Evolutionary conservation across 2,797 vertebrate genomes (phyloP), one percentile per base, ranked within the genome.

Genomic region (Thamnophis elegans): DNA sequence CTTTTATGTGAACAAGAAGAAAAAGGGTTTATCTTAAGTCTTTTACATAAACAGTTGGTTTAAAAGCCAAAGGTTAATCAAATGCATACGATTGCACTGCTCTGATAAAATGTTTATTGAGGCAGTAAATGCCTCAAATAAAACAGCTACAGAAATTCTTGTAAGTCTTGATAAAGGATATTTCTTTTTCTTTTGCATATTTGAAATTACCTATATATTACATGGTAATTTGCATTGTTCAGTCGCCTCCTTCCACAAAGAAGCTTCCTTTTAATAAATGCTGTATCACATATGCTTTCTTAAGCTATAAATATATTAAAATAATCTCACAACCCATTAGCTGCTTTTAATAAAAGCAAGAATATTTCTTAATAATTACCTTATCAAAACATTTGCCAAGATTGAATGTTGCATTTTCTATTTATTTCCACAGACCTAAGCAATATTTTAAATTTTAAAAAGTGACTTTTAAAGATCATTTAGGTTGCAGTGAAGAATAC

Each of bases 41-140:
- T 91, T 92, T 95, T 87, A 94, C 92, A 93, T 86, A 13, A 93
- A 93, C 58, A 94, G 88, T 91, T 85, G 25, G 93, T 82, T 89
- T 94, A 62, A 85, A 89, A 92, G 59, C 47, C 53, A 89, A 36
- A 89, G 91, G 91, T 92, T 92, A 94, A 88, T 90, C 54, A 92
- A 92, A 85, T 92, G 87, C 88, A 91, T 92, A 91, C 59, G 22
- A 60, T 62, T 92, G 56, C 59, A 88, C 3, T 47, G 25, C 88
- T 94, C 94, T 87, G 89, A 13, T 91, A 92, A 78, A 54, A 88
- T 93, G 53, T 20, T 87, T 12, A 65, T 91, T 91, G 68, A 90
- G 82, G 42, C 14, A 85, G 36, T 7, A 25, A 60, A 87, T 73
- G 55, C 12, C 47, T 92, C 54, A 91, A 54, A 92, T 86, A 92